Evolutionary conservation across 2,113 vertebrate species (phyloP).

Genomic region (Chaetura pelagica): DNA sequence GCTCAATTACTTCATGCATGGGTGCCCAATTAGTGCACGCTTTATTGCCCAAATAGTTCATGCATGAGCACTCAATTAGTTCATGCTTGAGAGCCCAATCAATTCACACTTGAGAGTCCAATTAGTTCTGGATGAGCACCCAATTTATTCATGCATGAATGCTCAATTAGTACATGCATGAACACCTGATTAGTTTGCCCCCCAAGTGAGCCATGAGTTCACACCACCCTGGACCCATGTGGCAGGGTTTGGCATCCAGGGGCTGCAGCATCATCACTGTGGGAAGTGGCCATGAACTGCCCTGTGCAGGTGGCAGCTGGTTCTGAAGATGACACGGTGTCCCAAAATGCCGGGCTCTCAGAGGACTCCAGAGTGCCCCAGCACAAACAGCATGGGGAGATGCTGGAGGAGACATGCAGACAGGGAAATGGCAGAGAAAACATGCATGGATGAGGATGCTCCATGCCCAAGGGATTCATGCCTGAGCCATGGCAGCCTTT

Average conservation of each 20-base stretch:
- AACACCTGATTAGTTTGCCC: not conserved
- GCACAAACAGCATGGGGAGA: accelerated
- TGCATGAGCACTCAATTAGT: not conserved
- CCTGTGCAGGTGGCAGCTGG: not conserved
- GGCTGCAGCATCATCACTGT: not conserved
- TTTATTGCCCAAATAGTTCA: slow-evolving; percentile 15
- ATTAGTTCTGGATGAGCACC: slow-evolving; percentile 1
- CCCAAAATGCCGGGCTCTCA: not conserved
- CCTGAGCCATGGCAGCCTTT: not conserved
- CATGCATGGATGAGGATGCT: accelerated
- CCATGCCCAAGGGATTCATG: accelerated
- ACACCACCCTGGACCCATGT: accelerated
- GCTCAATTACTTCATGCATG: not conserved
- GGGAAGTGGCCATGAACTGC: not conserved
- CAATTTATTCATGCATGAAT: not conserved
- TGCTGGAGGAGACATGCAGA: accelerated
- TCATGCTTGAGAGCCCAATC: slow-evolving; percentile 19
- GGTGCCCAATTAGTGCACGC: not conserved
- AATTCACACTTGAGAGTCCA: not conserved
- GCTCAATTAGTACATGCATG: not conserved
- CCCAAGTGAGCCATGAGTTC: not conserved
- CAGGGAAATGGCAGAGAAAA: not conserved
- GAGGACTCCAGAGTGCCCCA: not conserved
- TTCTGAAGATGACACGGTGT: not conserved
- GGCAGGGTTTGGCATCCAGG: not conserved